These are phyloP conservation scores for Chrysaora quinquecirrha DNA, from an alignment of 30 jellyfish, hydroid and myxozoan genomes.

Conservation along the genomic window DNA sequence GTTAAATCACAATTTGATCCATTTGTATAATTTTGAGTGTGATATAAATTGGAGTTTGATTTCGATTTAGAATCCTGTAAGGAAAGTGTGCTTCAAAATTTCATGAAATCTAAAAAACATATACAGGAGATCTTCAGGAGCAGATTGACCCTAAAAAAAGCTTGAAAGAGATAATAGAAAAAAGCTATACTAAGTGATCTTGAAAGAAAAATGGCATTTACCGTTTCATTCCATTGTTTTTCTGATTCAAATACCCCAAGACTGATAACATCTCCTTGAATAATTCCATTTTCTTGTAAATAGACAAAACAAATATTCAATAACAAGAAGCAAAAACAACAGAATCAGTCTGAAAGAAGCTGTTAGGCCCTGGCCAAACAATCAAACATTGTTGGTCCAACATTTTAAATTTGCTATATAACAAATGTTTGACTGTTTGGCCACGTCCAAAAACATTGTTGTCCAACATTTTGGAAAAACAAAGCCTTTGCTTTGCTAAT, in stretches of 20 bases:
- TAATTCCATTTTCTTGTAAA: slow-evolving; percentile 46
- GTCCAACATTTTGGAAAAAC: too few relatives aligned
- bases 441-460: too few relatives aligned
- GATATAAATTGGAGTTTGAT: slow-evolving; percentile 36
- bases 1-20: slow-evolving; percentile 92
- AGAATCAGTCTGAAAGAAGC: too few relatives aligned
- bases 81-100: not conserved
- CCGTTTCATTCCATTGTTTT: slow-evolving; percentile 72
- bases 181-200: not conserved
- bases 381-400: too few relatives aligned
- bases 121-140: not conserved
- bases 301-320: not conserved
- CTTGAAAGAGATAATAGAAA: not conserved
- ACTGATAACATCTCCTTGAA: slow-evolving; percentile 49
- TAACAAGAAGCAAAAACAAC: too few relatives aligned
- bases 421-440: too few relatives aligned
- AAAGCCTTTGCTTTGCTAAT: too few relatives aligned
- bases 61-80: slow-evolving; percentile 31
- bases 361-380: too few relatives aligned
- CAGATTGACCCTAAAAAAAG: not conserved
- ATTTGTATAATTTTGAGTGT: slow-evolving; percentile 72
- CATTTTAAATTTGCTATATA: too few relatives aligned
- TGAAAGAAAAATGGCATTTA: not conserved
- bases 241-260: slow-evolving; percentile 93
- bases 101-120: not conserved